These are phyloP conservation scores for Philereme vetulata DNA, from an alignment of 2,888 invertebrate genomes.

Conservation along the genomic window DNA sequence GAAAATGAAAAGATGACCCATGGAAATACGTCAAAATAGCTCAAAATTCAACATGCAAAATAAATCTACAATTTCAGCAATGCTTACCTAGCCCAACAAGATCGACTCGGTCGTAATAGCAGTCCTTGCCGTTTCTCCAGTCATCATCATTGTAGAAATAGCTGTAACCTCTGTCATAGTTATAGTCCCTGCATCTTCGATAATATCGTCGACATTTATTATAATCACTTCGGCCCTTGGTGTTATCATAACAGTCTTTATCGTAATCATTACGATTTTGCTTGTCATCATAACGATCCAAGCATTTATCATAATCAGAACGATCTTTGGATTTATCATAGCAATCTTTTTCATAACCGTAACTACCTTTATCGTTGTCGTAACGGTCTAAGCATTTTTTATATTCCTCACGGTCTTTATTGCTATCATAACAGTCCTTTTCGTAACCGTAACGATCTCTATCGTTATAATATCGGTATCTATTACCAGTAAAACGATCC, in stretches of 20 bases:
- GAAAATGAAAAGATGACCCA: no score
- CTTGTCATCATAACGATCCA: no score
- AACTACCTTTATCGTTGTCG: background rate
- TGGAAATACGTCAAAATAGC: no score
- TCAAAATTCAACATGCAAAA: no score
- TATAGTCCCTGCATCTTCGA: no score
- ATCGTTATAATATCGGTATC: slow-evolving; percentile 13
- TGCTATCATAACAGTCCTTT: slow-evolving; percentile 1
- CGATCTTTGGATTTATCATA: slow-evolving; percentile 11
- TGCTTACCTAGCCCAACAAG: slow-evolving; percentile 26
- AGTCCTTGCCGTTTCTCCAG: slow-evolving; percentile 18
- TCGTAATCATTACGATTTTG: no score
- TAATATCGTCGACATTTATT: no score
- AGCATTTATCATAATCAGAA: no score
- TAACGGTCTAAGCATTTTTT: background rate
- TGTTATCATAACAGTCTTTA: no score
- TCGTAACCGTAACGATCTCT: slow-evolving; percentile 5
- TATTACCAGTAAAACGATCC: slow-evolving; percentile 12
- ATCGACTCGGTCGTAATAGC: slow-evolving; percentile 6
- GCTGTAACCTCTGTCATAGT: no score
- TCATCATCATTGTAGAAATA: slow-evolving; percentile 1
- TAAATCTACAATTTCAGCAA: no score
- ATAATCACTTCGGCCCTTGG: slow-evolving; percentile 3
- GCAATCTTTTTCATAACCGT: slow-evolving; percentile 18
- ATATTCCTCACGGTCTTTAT: background rate